Conservation (phyloP, 37 sponge, comb jelly and placozoan species). For the Ianthella basta region DNA sequence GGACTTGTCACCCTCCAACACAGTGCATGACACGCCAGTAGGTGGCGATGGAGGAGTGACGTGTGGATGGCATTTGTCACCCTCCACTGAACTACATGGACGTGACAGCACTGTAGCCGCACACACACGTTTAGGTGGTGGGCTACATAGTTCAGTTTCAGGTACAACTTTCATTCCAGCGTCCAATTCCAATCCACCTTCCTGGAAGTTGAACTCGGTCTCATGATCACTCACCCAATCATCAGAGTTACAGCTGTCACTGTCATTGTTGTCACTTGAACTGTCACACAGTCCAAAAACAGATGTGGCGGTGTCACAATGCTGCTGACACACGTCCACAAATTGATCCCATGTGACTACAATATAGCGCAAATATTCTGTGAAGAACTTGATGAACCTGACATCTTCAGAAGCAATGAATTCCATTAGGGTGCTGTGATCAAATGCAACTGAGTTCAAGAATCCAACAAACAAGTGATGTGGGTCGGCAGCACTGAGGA, state of each 20-base stretch:
- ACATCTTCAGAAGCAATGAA: slow-evolving; percentile 6
- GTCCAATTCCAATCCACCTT: neutral
- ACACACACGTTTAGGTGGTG: too few relatives aligned
- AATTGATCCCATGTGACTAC: neutral
- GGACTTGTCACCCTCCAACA: too few relatives aligned
- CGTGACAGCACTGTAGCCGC: too few relatives aligned
- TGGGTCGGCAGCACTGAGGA: neutral
- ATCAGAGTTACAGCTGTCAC: neutral
- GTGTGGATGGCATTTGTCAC: too few relatives aligned
- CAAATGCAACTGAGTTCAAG: slow-evolving; percentile 10
- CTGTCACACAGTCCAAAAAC: too few relatives aligned
- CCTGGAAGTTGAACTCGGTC: neutral
- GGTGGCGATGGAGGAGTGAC: too few relatives aligned
- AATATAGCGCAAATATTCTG: neutral
- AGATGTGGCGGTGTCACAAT: neutral
- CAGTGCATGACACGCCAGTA: too few relatives aligned
- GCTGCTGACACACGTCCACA: slow-evolving; percentile 1
- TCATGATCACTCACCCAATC: neutral
- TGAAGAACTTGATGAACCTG: neutral
- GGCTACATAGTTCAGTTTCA: too few relatives aligned
- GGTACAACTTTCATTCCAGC: too few relatives aligned
- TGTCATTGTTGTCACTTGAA: too few relatives aligned
- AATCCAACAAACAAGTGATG: neutral
- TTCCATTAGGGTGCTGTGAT: slow-evolving; percentile 13
- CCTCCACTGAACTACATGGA: too few relatives aligned